Percentiles rank a stretch among this genome's conserved stretches.
Evolutionary conservation across 2,797 vertebrate species (phyloP).

Genomic region (Scleropages formosus): DNA sequence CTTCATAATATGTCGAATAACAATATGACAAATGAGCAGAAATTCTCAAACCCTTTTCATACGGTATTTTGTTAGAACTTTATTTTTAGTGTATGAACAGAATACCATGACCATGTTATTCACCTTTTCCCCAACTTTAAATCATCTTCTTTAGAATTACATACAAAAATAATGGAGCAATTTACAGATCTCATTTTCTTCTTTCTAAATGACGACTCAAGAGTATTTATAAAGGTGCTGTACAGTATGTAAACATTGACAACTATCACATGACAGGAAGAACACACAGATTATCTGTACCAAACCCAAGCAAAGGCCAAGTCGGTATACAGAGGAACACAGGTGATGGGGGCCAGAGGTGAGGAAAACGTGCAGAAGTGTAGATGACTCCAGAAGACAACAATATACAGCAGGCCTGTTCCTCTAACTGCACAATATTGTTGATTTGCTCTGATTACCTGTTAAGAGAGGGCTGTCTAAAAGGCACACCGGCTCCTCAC

Average conservation of each 20-base stretch:
- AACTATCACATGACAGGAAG: constrained; percentile 80
- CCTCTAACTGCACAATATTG: too few species aligned
- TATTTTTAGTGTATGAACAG: constrained; percentile 76
- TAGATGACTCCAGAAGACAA: constrained; percentile 34
- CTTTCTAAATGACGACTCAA: constrained; percentile 79
- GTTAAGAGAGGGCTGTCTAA: too few species aligned
- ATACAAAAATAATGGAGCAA: constrained; percentile 98
- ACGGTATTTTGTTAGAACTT: constrained; percentile 64
- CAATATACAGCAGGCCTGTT: background rate
- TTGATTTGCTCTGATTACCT: too few species aligned
- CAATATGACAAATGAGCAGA: background rate
- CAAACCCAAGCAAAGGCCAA: constrained; percentile 85
- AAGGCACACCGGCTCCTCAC: too few species aligned
- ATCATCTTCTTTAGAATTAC: constrained; percentile 72
- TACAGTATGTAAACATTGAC: constrained; percentile 99
- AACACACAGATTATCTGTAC: constrained; percentile 65
- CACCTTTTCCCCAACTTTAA: constrained; percentile 62
- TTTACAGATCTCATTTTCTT: constrained; percentile 87
- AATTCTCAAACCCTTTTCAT: constrained; percentile 8
- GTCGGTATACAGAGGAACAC: constrained; percentile 61
- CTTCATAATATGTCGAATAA: background rate
- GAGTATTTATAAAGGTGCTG: constrained; percentile 97
- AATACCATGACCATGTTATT: constrained; percentile 70
- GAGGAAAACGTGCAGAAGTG: constrained; percentile 14
- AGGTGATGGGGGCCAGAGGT: constrained; percentile 46